Percentiles rank a stretch among this genome's conserved stretches.
Evolutionary conservation across 2,888 invertebrate genomes (phyloP).

Genomic region (Caenorhabditis sp.): DNA sequence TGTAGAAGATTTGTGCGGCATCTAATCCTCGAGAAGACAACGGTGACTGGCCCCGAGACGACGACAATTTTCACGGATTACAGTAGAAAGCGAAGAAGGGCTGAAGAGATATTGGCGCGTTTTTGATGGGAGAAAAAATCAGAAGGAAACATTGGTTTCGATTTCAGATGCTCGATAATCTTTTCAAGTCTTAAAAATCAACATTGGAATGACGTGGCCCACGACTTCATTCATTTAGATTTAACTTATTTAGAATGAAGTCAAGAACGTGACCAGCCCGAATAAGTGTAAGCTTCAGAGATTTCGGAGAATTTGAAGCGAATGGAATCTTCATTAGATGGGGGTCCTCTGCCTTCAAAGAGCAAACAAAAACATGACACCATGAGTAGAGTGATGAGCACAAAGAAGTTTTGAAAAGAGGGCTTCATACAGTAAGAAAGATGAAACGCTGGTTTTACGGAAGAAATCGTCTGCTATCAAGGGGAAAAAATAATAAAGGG

Average conservation of each 20-base stretch:
- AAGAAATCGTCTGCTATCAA: background rate
- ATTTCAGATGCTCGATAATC: too few relatives aligned
- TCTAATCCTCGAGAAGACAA: conserved; percentile 26
- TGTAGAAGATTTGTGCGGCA: conserved; percentile 39
- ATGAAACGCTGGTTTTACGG: background rate
- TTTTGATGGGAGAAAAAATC: too few relatives aligned
- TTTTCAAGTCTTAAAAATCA: too few relatives aligned
- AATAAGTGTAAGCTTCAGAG: too few relatives aligned
- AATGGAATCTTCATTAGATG: conserved; percentile 42
- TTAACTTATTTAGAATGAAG: too few relatives aligned
- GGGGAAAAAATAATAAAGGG: too few relatives aligned
- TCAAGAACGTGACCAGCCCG: too few relatives aligned
- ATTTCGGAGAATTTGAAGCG: too few relatives aligned
- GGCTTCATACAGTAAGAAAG: too few relatives aligned
- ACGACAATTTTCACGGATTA: conserved; percentile 31
- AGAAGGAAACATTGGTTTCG: too few relatives aligned
- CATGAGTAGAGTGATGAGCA: conserved; percentile 16
- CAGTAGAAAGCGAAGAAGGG: conserved; percentile 22
- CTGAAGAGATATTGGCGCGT: conserved; percentile 22
- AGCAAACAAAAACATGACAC: conserved; percentile 33
- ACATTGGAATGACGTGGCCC: too few relatives aligned
- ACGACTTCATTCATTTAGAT: too few relatives aligned
- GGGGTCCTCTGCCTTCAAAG: conserved; percentile 25
- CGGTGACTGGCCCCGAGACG: background rate
- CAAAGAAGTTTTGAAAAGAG: conserved; percentile 34